Evolutionary conservation across 2,113 vertebrate species (phyloP).

Genomic region (Eolophus roseicapilla): DNA sequence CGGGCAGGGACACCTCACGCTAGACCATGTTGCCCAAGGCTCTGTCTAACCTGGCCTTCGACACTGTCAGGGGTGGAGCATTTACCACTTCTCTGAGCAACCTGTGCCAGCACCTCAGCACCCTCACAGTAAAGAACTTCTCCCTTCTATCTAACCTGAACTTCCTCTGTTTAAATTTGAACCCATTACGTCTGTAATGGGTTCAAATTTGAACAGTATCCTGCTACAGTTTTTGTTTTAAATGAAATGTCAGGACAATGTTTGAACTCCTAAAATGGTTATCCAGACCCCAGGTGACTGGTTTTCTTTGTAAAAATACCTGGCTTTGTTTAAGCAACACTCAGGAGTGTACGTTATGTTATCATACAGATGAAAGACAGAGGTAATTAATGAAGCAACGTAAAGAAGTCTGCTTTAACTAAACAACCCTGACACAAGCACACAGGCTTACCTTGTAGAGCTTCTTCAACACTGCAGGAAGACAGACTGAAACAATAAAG

Average conservation of each 20-base stretch:
- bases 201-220: background rate
- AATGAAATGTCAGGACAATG: background rate
- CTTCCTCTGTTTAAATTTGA: background rate
- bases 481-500: background rate
- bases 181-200: background rate
- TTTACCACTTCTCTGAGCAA: background rate
- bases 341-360: background rate
- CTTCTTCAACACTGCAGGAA: background rate
- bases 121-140: background rate
- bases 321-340: background rate
- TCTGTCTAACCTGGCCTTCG: background rate
- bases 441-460: background rate
- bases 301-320: fast-evolving
- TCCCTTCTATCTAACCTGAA: background rate
- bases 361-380: background rate
- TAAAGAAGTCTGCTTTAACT: background rate
- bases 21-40: background rate
- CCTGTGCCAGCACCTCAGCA: background rate
- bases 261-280: background rate
- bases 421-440: background rate
- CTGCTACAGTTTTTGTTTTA: background rate
- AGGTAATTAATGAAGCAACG: background rate
- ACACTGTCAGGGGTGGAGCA: background rate
- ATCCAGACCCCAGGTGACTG: fast-evolving
- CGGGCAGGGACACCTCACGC: background rate